phyloP scores from a whole-genome alignment of 2,888 invertebrate genomes.

The Plutella xylostella region DNA sequence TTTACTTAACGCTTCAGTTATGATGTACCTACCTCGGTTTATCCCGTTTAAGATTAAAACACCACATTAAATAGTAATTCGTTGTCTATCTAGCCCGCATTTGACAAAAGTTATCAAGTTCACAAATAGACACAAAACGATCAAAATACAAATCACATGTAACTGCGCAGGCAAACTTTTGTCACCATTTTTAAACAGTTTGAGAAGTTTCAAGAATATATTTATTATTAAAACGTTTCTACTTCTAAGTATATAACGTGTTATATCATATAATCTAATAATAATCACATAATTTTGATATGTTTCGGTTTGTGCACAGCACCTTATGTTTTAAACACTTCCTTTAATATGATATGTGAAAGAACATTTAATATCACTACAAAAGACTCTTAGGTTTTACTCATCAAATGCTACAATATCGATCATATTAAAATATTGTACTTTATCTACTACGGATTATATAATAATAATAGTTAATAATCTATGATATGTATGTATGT shows the following conservation, averaged over 20 bases:
- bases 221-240: neutral
- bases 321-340: conserved; percentile 40
- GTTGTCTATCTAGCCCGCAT: conserved; percentile 64
- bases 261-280: conserved; percentile 24
- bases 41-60: neutral
- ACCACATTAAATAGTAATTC: conserved; percentile 34
- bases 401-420: conserved; percentile 51
- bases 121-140: neutral
- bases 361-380: conserved; percentile 16
- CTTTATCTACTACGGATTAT: conserved; percentile 49
- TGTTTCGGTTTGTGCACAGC: conserved; percentile 54
- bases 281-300: conserved; percentile 65
- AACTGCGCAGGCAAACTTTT: neutral
- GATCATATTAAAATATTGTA: conserved; percentile 65
- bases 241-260: neutral
- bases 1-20: too few relatives aligned
- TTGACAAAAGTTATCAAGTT: conserved; percentile 49
- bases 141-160: neutral
- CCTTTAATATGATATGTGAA: conserved; percentile 30
- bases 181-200: neutral
- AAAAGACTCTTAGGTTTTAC: conserved; percentile 4
- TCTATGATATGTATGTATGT: conserved; percentile 51
- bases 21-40: too few relatives aligned
- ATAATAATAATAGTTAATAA: too few relatives aligned
- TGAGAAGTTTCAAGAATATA: neutral